Evolutionary conservation across 2,797 vertebrate genomes (phyloP).

Genomic region (Brachyrhaphis roseni): DNA sequence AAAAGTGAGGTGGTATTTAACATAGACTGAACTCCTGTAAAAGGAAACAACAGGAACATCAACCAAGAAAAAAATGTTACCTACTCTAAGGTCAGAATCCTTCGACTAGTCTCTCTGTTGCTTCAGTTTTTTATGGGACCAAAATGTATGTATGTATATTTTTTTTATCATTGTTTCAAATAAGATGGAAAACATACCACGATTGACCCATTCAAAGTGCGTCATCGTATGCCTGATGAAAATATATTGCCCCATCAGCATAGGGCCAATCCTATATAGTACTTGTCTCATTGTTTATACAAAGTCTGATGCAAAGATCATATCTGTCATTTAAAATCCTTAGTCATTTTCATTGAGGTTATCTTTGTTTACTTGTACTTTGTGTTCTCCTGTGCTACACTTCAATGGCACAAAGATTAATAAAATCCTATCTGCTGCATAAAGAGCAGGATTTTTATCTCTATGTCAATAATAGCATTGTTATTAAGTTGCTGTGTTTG

Average conservation of each 20-base stretch:
- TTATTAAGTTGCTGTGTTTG: slow-evolving; percentile 9
- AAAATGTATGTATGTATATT: not conserved
- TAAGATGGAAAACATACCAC: not conserved
- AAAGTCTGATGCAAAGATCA: slow-evolving; percentile 3
- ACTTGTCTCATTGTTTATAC: slow-evolving; percentile 20
- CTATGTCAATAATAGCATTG: slow-evolving; percentile 5
- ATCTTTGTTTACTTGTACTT: slow-evolving; percentile 32
- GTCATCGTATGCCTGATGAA: slow-evolving; percentile 32
- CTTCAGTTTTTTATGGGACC: not conserved
- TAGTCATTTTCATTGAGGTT: slow-evolving; percentile 3
- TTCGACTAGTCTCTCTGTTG: not conserved
- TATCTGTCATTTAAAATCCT: slow-evolving; percentile 1
- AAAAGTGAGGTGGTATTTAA: not conserved
- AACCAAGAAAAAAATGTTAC: not conserved
- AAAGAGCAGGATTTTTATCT: slow-evolving; percentile 19
- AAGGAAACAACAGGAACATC: not conserved
- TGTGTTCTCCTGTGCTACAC: slow-evolving; percentile 10
- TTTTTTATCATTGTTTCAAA: not conserved
- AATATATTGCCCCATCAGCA: slow-evolving; percentile 2
- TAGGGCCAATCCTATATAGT: slow-evolving; percentile 34
- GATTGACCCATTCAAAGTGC: not conserved
- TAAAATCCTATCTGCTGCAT: slow-evolving; percentile 22
- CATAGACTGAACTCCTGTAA: not conserved
- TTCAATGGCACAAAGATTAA: slow-evolving; percentile 16
- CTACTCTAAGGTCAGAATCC: no score